phyloP scores from a whole-genome alignment of 1,140 invertebrate species.

The Caerostris darwini region DNA sequence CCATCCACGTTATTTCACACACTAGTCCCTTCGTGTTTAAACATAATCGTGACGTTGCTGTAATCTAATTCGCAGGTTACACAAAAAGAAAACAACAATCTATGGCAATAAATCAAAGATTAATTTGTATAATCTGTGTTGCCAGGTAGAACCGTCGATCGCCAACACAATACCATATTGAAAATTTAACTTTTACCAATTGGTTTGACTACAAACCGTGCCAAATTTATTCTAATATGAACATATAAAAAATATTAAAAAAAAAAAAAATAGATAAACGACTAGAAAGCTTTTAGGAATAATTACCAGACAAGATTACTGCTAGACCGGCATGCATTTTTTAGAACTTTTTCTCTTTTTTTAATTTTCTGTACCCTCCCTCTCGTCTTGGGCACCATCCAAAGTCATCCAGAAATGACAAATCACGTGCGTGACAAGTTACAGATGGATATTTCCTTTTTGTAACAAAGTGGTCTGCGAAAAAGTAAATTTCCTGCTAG shows the following conservation, averaged over 20 bases:
- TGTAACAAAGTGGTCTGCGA: neutral
- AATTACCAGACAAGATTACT: constrained; percentile 24
- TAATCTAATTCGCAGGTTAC: constrained; percentile 8
- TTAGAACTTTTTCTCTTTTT: neutral
- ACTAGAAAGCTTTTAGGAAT: constrained; percentile 50
- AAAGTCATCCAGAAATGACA: constrained; percentile 41
- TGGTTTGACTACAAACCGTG: neutral
- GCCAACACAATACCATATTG: neutral
- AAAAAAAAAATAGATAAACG: constrained; percentile 39
- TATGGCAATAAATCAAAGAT: neutral
- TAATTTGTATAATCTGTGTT: constrained; percentile 21
- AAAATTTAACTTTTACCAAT: constrained; percentile 31
- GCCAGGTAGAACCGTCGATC: neutral
- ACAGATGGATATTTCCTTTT: neutral
- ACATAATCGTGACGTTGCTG: neutral
- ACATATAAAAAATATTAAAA: neutral
- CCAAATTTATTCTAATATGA: neutral
- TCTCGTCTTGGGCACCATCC: constrained; percentile 11
- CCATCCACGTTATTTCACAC: neutral
- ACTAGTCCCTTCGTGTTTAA: neutral
- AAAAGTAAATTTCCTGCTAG: neutral
- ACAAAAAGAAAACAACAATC: neutral
- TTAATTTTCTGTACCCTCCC: too few relatives aligned
- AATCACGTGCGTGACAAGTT: constrained; percentile 40
- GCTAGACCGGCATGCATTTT: constrained; percentile 43